Evolutionary conservation across 2,888 invertebrate genomes (phyloP).

Genomic region (Pandemis cinnamomeana): DNA sequence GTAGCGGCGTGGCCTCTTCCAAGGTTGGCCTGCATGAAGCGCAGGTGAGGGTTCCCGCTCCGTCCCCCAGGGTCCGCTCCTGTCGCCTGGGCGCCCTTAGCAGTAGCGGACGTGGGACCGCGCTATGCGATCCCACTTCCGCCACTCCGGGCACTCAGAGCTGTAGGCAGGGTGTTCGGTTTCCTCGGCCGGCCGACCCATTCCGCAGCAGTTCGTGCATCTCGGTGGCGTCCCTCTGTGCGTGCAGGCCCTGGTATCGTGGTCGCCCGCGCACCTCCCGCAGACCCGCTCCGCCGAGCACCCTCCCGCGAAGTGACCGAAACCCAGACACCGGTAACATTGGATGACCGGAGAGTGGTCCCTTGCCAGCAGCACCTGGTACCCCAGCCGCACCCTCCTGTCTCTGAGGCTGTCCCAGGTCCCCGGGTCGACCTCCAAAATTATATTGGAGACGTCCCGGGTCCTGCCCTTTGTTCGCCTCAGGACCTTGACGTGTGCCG

Average conservation of each 20-base stretch:
- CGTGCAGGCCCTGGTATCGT: conserved; percentile 1
- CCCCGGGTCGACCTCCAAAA: neutral
- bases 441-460: neutral
- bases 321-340: neutral
- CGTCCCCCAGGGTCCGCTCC: too few species aligned
- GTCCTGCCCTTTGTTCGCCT: neutral
- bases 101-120: too few species aligned
- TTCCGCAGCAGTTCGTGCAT: neutral
- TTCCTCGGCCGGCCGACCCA: accelerated
- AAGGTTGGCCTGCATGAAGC: conserved; percentile 8
- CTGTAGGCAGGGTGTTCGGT: too few species aligned
- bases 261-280: neutral
- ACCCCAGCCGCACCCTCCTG: neutral
- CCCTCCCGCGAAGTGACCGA: neutral
- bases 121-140: too few species aligned
- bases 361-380: neutral
- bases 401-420: neutral
- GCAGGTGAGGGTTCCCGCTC: neutral
- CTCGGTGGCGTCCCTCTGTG: neutral
- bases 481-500: neutral
- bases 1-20: conserved; percentile 10
- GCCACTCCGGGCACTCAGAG: too few species aligned
- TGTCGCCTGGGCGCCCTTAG: too few species aligned
- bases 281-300: neutral
- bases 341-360: neutral